A percentile compares a stretch with the other conserved stretches of the same genome.
phyloP scores from a whole-genome alignment of 2,113 vertebrate genomes.

The Aspidoscelis tigris region DNA sequence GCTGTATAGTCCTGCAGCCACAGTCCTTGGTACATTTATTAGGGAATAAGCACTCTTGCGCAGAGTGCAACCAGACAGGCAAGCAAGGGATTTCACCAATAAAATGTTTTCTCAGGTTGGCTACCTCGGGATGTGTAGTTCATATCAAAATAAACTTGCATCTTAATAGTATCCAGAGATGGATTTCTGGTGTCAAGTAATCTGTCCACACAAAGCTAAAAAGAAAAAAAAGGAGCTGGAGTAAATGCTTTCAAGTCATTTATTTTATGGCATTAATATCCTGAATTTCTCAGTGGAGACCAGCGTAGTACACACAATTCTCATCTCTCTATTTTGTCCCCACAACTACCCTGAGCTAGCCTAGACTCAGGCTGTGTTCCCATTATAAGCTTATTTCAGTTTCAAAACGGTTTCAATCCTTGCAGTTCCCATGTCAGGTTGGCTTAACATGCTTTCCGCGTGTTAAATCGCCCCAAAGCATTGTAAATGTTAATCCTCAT shows the following conservation, averaged over 20 bases:
- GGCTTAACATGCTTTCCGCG: no score
- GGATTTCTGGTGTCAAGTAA: conserved; percentile 84
- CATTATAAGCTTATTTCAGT: no score
- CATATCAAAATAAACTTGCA: conserved; percentile 93
- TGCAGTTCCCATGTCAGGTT: no score
- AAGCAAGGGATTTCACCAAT: background rate
- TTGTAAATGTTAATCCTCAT: no score
- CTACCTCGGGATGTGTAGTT: conserved; percentile 89
- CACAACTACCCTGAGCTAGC: no score
- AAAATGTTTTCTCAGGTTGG: conserved; percentile 33
- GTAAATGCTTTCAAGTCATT: conserved; percentile 34
- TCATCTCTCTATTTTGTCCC: no score
- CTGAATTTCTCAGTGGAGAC: no score
- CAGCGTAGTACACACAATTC: no score
- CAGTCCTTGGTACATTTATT: background rate
- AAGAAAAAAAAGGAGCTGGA: conserved; percentile 53
- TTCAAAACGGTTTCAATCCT: no score
- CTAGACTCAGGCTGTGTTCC: no score
- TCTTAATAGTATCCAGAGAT: conserved; percentile 92
- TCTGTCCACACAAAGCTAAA: conserved; percentile 85
- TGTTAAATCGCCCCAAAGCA: no score
- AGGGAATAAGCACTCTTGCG: background rate
- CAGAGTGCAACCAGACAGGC: background rate
- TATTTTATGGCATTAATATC: no score
- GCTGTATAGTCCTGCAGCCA: background rate